Percentiles rank a stretch among this genome's conserved stretches.
phyloP scores from a whole-genome alignment of 2,888 invertebrate species.

The Tricholauxania praeusta region DNA sequence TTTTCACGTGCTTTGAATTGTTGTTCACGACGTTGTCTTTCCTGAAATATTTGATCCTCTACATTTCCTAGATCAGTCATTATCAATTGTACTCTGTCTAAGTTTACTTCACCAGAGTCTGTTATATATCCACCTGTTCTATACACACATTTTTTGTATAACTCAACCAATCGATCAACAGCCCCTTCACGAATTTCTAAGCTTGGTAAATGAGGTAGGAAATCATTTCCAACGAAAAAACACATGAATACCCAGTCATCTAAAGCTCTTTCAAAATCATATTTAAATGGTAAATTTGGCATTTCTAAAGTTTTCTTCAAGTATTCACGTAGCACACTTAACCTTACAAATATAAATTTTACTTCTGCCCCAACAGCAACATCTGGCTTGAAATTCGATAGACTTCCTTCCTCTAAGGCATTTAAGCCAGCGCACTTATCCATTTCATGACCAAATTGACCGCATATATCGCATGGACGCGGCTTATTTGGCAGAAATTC shows the following conservation, averaged over 20 bases:
- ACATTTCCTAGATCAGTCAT: slow-evolving; percentile 92
- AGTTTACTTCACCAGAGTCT: slow-evolving; percentile 92
- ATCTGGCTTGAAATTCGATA: slow-evolving; percentile 68
- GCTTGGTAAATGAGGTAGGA: slow-evolving; percentile 97
- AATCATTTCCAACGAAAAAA: slow-evolving; percentile 99
- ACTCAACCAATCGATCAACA: slow-evolving; percentile 89
- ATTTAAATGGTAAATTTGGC: slow-evolving; percentile 93
- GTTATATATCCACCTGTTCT: slow-evolving; percentile 97
- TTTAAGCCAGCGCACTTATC: slow-evolving; percentile 88
- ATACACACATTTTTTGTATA: slow-evolving; percentile 95
- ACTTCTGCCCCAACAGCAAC: slow-evolving; percentile 79
- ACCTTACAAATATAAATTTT: slow-evolving; percentile 92
- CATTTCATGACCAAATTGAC: slow-evolving; percentile 91
- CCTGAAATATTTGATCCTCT: slow-evolving; percentile 98
- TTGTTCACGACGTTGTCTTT: slow-evolving; percentile 87
- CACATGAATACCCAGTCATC: slow-evolving; percentile 99
- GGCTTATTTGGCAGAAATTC: slow-evolving; percentile 99
- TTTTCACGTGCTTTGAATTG: slow-evolving; percentile 84
- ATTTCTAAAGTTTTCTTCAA: slow-evolving; percentile 88
- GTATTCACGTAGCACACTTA: slow-evolving; percentile 94
- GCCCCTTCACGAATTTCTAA: slow-evolving; percentile 97
- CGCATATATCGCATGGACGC: slow-evolving; percentile 95
- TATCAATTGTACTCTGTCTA: slow-evolving; percentile 94
- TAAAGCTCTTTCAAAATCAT: slow-evolving; percentile 93
- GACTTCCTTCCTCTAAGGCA: slow-evolving; percentile 70